These are phyloP conservation scores for Nothoprocta pentlandii DNA, from an alignment of 2,113 vertebrate genomes.

Conservation along the genomic window DNA sequence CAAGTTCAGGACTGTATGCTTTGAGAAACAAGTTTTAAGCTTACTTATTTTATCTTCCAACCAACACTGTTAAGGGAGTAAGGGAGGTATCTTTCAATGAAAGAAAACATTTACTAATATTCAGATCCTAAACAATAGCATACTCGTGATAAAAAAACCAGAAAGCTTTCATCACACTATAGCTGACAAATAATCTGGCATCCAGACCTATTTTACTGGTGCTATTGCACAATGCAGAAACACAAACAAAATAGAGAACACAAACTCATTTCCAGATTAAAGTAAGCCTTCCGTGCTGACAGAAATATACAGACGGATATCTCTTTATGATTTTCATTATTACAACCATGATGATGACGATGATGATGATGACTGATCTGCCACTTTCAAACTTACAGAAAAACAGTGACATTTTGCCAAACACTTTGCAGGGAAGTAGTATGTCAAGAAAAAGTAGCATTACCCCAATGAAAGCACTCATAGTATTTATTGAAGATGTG, in stretches of 20 bases:
- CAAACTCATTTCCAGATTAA: slow-evolving; percentile 2
- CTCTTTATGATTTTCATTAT: neutral
- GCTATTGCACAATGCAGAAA: neutral
- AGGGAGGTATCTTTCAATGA: neutral
- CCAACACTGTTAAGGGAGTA: neutral
- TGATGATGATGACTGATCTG: neutral
- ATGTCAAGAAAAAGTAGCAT: neutral
- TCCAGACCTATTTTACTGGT: neutral
- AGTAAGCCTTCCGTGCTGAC: neutral
- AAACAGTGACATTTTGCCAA: neutral
- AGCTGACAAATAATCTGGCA: neutral
- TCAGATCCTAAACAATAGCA: neutral
- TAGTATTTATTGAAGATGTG: neutral
- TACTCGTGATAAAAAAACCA: neutral
- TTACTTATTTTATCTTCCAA: neutral
- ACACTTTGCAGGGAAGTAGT: neutral
- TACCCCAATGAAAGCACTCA: neutral
- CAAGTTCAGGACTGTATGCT: neutral
- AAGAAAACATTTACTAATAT: neutral
- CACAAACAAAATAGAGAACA: neutral
- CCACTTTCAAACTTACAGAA: neutral
- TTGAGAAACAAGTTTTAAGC: neutral
- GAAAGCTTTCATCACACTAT: neutral
- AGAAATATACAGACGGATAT: neutral
- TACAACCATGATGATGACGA: neutral